Conservation (phyloP, 2,113 vertebrate genomes). For the Sisor rabdophorus region DNA sequence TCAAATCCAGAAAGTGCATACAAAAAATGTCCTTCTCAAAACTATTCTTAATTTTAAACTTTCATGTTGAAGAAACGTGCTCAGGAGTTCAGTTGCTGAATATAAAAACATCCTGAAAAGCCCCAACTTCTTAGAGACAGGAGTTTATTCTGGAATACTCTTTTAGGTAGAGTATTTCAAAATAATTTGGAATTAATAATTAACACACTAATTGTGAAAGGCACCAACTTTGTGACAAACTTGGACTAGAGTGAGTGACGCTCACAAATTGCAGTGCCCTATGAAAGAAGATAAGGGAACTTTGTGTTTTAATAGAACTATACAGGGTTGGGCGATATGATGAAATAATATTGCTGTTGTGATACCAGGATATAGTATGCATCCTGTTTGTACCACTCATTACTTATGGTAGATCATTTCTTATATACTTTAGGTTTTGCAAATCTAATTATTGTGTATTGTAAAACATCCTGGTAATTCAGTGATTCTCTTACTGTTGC, state of each 20-base stretch:
- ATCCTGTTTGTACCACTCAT: no score
- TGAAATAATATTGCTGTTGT: not conserved
- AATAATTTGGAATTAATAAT: slow-evolving; percentile 26
- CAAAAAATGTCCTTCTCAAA: slow-evolving; percentile 26
- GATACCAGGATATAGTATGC: not conserved
- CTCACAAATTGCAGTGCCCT: slow-evolving; percentile 7
- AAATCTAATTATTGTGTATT: not conserved
- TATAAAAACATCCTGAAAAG: not conserved
- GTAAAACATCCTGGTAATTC: not conserved
- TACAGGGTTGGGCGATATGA: not conserved
- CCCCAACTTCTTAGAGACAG: not conserved
- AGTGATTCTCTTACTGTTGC: slow-evolving; percentile 82
- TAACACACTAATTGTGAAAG: slow-evolving; percentile 27
- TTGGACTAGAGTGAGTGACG: not conserved
- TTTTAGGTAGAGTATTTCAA: not conserved
- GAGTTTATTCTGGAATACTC: no score
- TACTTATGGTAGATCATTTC: not conserved
- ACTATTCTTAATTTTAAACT: slow-evolving; percentile 33
- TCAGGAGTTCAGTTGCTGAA: not conserved
- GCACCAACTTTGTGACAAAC: slow-evolving; percentile 4
- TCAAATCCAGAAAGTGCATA: slow-evolving; percentile 4
- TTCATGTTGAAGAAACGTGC: slow-evolving; percentile 6
- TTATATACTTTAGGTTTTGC: not conserved
- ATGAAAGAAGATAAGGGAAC: slow-evolving; percentile 1
- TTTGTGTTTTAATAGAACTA: not conserved